Conservation (phyloP, 2,888 invertebrate genomes). For the Apodemia duryi region DNA sequence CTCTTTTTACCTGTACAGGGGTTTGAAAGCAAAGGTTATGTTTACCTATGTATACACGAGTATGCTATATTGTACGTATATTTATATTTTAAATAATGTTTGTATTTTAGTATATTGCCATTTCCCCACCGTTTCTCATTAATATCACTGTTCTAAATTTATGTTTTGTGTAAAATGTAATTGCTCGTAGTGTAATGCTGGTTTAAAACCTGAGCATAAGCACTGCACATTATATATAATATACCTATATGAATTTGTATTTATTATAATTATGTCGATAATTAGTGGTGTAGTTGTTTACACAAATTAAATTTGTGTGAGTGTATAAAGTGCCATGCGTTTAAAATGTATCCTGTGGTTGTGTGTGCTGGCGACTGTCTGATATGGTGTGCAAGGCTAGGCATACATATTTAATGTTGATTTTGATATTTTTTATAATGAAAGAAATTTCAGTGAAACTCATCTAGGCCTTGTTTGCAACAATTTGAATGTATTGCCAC, state of each 20-base stretch:
- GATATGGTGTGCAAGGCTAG: background rate
- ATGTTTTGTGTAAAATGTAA: background rate
- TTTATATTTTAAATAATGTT: background rate
- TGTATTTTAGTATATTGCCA: background rate
- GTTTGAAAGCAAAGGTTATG: too few relatives aligned
- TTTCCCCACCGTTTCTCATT: background rate
- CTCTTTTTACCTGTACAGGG: too few relatives aligned
- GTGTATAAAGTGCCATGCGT: conserved; percentile 38
- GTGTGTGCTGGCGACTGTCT: conserved; percentile 3
- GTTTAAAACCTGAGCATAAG: background rate
- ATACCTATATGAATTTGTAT: conserved; percentile 2
- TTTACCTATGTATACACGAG: too few relatives aligned
- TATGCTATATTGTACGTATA: too few relatives aligned
- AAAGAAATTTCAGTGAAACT: too few relatives aligned
- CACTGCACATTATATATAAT: background rate
- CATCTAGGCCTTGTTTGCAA: too few relatives aligned
- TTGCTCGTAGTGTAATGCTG: conserved; percentile 2
- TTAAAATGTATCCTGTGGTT: conserved; percentile 21
- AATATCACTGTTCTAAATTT: background rate
- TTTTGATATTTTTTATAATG: too few relatives aligned
- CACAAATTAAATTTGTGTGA: conserved; percentile 37
- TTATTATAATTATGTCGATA: conserved; percentile 3
- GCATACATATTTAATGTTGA: too few relatives aligned
- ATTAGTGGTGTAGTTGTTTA: conserved; percentile 13
- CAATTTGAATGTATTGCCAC: too few relatives aligned